Conservation (phyloP, 2,113 vertebrate species). For the Tragelaphus buxtoni region DNA sequence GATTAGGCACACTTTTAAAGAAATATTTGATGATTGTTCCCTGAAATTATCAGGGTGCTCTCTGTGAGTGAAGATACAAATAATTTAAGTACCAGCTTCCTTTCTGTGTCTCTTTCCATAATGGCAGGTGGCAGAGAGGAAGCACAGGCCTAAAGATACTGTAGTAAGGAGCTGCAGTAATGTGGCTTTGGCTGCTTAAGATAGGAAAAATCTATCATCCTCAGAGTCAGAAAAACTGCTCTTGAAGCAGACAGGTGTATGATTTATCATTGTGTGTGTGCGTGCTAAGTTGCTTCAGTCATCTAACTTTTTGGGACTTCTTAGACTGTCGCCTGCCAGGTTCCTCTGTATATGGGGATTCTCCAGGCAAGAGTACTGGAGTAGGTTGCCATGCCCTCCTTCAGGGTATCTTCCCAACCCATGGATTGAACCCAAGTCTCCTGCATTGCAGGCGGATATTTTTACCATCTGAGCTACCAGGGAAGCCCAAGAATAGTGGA, state of each 20-base stretch:
- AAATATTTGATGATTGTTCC: background rate
- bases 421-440: background rate
- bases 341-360: background rate
- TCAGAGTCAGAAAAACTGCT: background rate
- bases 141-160: background rate
- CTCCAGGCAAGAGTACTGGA: background rate
- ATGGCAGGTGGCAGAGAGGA: background rate
- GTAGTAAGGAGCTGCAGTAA: background rate
- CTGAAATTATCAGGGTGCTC: background rate
- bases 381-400: background rate
- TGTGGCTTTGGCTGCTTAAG: background rate
- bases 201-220: background rate
- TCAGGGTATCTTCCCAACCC: background rate
- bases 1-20: background rate
- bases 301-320: background rate
- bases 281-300: background rate
- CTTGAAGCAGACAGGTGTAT: background rate
- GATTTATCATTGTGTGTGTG: background rate
- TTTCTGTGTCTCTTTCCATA: background rate
- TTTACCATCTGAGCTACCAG: background rate
- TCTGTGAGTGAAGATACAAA: constrained; percentile 17
- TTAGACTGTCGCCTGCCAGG: background rate
- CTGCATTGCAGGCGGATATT: background rate
- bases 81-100: background rate
- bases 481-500: background rate